These are phyloP conservation scores for Leucoma salicis DNA, from an alignment of 2,888 invertebrate genomes.

Conservation along the genomic window DNA sequence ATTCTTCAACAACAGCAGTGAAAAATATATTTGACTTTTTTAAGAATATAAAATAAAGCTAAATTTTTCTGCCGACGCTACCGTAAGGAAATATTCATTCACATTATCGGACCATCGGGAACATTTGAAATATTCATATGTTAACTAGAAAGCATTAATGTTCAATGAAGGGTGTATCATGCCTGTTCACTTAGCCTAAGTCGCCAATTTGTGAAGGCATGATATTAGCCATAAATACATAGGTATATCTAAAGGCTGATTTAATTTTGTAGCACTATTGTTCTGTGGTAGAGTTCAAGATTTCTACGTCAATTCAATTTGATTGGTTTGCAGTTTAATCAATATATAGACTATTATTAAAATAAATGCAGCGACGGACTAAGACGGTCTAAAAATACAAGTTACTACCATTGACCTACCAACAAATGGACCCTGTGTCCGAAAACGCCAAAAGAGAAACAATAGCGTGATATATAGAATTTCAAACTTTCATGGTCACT, in stretches of 20 bases:
- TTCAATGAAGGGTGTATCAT: conserved; percentile 67
- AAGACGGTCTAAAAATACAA: no score
- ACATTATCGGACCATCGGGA: conserved; percentile 71
- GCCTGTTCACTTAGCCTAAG: conserved; percentile 30
- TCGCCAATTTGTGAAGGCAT: conserved; percentile 36
- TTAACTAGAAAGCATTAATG: conserved; percentile 71
- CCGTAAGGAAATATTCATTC: conserved; percentile 59
- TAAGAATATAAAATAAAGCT: not conserved
- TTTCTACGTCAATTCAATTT: no score
- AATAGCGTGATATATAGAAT: no score
- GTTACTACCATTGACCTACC: no score
- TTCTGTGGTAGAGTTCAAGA: not conserved
- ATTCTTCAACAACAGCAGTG: no score
- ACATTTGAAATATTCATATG: conserved; percentile 80
- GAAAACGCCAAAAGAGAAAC: no score
- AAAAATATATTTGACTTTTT: no score
- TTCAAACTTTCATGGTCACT: no score
- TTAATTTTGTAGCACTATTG: conserved; percentile 12
- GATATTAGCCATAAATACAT: conserved; percentile 25
- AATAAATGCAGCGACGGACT: no score
- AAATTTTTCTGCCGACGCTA: conserved; percentile 40
- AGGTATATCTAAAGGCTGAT: conserved; percentile 17
- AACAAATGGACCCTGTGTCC: no score
- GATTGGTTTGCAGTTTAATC: no score
- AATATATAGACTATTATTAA: no score